These are phyloP conservation scores for Murina feae DNA, from an alignment of 2,113 vertebrate species.

Conservation along the genomic window DNA sequence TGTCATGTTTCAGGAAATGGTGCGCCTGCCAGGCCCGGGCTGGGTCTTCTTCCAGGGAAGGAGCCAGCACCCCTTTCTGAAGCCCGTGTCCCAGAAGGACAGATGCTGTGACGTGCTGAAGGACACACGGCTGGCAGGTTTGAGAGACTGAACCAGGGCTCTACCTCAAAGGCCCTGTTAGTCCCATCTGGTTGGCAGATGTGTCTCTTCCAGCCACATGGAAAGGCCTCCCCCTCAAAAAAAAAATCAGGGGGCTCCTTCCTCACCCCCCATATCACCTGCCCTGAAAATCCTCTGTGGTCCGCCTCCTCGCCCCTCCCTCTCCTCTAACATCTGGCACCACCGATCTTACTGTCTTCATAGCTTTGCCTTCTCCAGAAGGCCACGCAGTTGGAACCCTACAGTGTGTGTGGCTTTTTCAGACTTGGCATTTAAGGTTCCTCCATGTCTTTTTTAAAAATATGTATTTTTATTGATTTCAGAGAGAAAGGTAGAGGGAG, in stretches of 20 bases:
- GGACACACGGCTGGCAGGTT: rapidly evolving
- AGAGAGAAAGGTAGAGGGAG: too few relatives aligned
- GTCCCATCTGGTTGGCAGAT: not conserved
- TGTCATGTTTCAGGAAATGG: not conserved
- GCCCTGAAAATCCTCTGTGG: not conserved
- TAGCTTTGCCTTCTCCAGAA: not conserved
- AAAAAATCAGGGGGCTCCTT: not conserved
- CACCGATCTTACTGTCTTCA: not conserved
- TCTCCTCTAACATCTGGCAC: not conserved
- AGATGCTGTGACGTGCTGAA: not conserved
- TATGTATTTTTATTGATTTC: too few relatives aligned
- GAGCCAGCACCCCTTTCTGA: not conserved
- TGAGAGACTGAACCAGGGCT: not conserved
- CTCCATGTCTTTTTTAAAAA: not conserved
- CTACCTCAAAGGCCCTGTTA: not conserved
- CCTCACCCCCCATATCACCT: not conserved
- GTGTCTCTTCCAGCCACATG: not conserved
- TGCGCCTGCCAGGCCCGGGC: not conserved
- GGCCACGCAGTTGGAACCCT: rapidly evolving
- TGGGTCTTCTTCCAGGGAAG: not conserved
- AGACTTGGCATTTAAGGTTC: not conserved
- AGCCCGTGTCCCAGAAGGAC: not conserved
- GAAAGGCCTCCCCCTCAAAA: rapidly evolving
- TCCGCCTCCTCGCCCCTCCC: not conserved
- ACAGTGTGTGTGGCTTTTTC: not conserved